phyloP scores from a whole-genome alignment of 2,888 invertebrate genomes.

The Machimus rusticus region DNA sequence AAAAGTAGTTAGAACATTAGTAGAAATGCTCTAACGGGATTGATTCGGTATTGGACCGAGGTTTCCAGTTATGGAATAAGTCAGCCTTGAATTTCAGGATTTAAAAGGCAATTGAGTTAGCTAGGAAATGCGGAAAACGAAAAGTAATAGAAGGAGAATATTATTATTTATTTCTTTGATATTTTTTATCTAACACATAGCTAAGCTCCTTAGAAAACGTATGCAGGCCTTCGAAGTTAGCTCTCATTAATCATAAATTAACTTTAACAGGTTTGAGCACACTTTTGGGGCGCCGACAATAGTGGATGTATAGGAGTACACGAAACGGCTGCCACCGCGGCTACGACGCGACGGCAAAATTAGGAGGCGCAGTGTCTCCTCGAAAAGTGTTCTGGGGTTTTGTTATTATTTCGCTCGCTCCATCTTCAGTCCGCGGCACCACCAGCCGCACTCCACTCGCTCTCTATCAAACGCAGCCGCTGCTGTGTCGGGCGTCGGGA shows the following conservation, averaged over 20 bases:
- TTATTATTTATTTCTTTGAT: neutral
- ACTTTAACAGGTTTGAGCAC: neutral
- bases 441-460: neutral
- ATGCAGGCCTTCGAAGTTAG: constrained; percentile 6
- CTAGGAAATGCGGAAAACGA: neutral
- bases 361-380: neutral
- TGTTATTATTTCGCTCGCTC: constrained; percentile 34
- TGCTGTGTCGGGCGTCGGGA: constrained; percentile 7
- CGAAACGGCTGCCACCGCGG: neutral
- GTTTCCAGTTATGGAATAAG: no score
- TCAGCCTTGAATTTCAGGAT: no score
- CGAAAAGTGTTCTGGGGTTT: neutral
- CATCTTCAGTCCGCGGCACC: neutral
- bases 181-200: neutral
- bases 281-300: neutral
- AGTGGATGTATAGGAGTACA: no score
- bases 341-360: neutral
- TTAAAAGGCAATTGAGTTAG: no score
- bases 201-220: constrained; percentile 25
- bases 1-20: no score
- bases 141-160: neutral
- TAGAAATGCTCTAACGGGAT: no score
- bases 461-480: constrained; percentile 33
- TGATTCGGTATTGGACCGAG: no score
- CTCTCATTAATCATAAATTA: constrained; percentile 35